Conservation (phyloP, 2,113 vertebrate species). For the Okapia johnstoni region DNA sequence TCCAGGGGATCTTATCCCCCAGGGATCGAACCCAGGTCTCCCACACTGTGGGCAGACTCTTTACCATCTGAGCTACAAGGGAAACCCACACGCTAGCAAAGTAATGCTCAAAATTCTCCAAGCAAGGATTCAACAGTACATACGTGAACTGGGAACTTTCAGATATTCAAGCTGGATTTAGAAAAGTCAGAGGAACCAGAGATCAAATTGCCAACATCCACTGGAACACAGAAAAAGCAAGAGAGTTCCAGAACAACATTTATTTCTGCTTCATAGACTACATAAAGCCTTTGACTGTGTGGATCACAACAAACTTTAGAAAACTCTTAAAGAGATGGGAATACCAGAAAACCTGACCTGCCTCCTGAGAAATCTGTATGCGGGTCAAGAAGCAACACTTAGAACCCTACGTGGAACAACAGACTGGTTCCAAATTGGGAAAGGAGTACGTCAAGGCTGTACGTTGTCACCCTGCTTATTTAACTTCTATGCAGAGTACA, state of each 20-base stretch:
- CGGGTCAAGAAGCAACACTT: not conserved
- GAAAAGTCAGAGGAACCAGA: not conserved
- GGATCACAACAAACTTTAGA: not conserved
- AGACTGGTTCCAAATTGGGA: not conserved
- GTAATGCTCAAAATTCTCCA: not conserved
- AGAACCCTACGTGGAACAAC: not conserved
- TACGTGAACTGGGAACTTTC: not conserved
- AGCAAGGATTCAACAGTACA: not conserved
- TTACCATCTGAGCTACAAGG: not conserved
- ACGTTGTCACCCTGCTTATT: not conserved
- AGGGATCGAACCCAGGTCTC: not conserved
- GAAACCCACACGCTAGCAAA: not conserved
- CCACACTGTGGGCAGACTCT: not conserved
- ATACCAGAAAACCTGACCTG: not conserved
- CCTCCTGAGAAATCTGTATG: not conserved
- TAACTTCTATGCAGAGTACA: not conserved
- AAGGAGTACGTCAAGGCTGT: not conserved
- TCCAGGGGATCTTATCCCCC: not conserved
- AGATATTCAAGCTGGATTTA: not conserved
- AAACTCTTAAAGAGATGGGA: not conserved
- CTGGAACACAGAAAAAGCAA: not conserved
- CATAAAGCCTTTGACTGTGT: not conserved
- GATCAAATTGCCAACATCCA: not conserved
- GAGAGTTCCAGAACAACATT: not conserved
- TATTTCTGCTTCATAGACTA: not conserved